Percentiles rank a stretch among this genome's conserved stretches.
Evolutionary conservation across 1,140 invertebrate genomes (phyloP).

Genomic region (Spodoptera litura): DNA sequence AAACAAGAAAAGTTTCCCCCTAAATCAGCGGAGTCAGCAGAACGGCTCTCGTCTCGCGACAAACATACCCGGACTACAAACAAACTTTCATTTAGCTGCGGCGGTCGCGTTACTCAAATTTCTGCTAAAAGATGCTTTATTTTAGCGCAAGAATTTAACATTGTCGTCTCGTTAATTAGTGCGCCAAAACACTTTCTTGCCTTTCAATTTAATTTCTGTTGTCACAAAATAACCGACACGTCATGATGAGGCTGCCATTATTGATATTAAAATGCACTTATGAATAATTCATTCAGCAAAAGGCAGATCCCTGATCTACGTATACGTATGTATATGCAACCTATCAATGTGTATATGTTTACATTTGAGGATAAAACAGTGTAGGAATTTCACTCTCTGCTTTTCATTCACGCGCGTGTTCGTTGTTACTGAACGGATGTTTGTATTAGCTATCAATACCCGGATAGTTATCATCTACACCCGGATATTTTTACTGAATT

Average conservation of each 20-base stretch:
- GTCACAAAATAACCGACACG: slow-evolving; percentile 11
- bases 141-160: slow-evolving; percentile 25
- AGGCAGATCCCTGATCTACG: background rate
- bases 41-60: slow-evolving; percentile 59
- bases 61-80: slow-evolving; percentile 68
- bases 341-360: no score
- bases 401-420: slow-evolving; percentile 16
- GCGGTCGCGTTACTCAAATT: slow-evolving; percentile 34
- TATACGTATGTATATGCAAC: background rate
- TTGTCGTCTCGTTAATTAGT: slow-evolving; percentile 45
- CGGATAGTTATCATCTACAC: slow-evolving; percentile 23
- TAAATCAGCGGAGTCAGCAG: slow-evolving; percentile 74
- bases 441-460: slow-evolving; percentile 35
- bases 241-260: slow-evolving; percentile 1
- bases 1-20: slow-evolving; percentile 80
- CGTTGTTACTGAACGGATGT: slow-evolving; percentile 40
- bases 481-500: slow-evolving; percentile 43
- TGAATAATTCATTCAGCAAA: background rate
- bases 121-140: slow-evolving; percentile 43
- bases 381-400: slow-evolving; percentile 12
- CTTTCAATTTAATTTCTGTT: background rate
- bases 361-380: no score
- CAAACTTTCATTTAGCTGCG: slow-evolving; percentile 71
- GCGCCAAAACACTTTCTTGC: background rate
- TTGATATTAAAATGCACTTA: slow-evolving; percentile 31